These are phyloP conservation scores for Tachycineta bicolor DNA, from an alignment of 2,113 vertebrate species.

Conservation along the genomic window DNA sequence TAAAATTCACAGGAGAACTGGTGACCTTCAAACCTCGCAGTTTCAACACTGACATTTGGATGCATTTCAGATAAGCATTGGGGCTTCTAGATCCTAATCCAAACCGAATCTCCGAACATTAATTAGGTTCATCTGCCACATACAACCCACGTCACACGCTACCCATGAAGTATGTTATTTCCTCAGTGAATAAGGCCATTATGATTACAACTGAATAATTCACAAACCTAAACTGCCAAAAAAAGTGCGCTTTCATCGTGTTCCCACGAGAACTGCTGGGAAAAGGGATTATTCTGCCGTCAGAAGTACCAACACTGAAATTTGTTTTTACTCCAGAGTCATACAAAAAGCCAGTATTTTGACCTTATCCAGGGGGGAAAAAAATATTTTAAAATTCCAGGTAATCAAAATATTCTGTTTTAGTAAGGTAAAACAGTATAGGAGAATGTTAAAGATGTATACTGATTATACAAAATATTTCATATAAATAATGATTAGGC, in stretches of 20 bases:
- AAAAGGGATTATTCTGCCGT: neutral
- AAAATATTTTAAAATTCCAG: neutral
- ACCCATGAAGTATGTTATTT: slow-evolving; percentile 40
- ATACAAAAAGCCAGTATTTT: neutral
- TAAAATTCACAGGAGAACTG: neutral
- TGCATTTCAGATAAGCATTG: slow-evolving; percentile 18
- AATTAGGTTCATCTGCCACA: slow-evolving; percentile 59
- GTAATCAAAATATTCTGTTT: neutral
- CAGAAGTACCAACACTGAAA: neutral
- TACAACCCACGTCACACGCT: slow-evolving; percentile 23
- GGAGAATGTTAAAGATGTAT: neutral
- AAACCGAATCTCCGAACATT: slow-evolving; percentile 31
- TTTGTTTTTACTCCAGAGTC: neutral
- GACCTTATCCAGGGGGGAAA: neutral
- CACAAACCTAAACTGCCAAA: slow-evolving; percentile 10
- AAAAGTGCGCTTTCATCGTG: neutral
- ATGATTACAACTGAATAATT: slow-evolving; percentile 39
- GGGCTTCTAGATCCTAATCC: neutral
- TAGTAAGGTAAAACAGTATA: neutral
- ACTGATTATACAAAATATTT: neutral
- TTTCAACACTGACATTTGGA: slow-evolving; percentile 8
- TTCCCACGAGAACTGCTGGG: neutral
- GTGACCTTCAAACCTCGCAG: slow-evolving; percentile 3
- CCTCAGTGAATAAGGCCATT: slow-evolving; percentile 9
- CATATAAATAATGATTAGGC: neutral